Evolutionary conservation across 2,797 vertebrate genomes (phyloP), one percentile per base, ranked within the genome.

Genomic region (Zenarchopterus dispar): DNA sequence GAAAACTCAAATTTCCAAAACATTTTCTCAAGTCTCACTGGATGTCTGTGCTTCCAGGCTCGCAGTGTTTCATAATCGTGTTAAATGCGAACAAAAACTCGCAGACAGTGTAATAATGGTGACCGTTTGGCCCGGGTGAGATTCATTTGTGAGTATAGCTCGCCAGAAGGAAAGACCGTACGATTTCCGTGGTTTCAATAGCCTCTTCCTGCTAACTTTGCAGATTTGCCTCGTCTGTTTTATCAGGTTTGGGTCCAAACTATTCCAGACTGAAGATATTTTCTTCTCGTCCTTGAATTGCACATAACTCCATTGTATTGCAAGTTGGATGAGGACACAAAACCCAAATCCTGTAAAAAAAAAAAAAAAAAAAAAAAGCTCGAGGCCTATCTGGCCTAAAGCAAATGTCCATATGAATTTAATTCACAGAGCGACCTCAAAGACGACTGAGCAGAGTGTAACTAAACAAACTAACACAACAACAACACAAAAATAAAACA

Each of bases 181-280:
- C 78, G 78, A 73, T 89, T 92, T 92, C 89, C 90, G 88, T 90
- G 79, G 88, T 86, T 87, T 78, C 73, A 70, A 83, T 56, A 75
- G 79, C 60, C 56, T 62, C 84, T 92, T 92, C 90, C 84, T 92
- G 91, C 87, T 86, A 91, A 84, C 1, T 87, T 80, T 87, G 89
- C 91, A 90, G 81, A 80, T 89, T 90, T 77, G 54, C 48, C 74
- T 45, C 42, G 49, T 52, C 52, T 31, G 71, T 26, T 75, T 80
- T 70, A 68, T 62, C 73, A 77, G 46, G 46, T 83, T 75, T 64
- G 55, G 62, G 11, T 50, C 28, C 1, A 57, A 16, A 60, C 45
- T 11, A n/a, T 49, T 50, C 33, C 11, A 23, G 4, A 8, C 3
- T 24, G 42, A 16, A 58, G 16, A 19, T 22, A 13, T 23, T 7